Conservation (phyloP, 2,888 invertebrate species). For the Sarcophaga caerulescens region DNA sequence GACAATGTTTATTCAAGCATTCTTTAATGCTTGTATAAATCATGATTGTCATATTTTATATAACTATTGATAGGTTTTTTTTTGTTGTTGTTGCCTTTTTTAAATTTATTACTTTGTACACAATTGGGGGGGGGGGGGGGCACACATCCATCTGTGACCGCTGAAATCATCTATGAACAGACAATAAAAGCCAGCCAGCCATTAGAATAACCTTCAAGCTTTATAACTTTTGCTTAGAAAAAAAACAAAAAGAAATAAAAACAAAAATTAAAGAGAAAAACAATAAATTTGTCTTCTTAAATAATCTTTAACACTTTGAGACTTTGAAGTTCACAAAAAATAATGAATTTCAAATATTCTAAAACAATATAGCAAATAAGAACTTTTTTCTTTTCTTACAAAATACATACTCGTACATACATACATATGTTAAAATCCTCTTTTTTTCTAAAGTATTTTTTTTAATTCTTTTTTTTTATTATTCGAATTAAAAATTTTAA, state of each 20-base stretch:
- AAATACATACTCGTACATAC: too few relatives aligned
- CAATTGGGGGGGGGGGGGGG: not conserved
- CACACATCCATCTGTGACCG: constrained; percentile 12
- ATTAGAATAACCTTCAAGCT: constrained; percentile 31
- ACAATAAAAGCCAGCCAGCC: too few relatives aligned
- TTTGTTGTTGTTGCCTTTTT: not conserved
- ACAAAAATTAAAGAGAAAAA: not conserved
- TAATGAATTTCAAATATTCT: constrained; percentile 16
- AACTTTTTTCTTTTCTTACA: too few relatives aligned
- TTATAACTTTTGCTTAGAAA: not conserved
- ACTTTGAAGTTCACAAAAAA: not conserved
- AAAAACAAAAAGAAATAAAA: not conserved
- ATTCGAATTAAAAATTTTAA: constrained; percentile 10
- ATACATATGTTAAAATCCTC: constrained; percentile 43
- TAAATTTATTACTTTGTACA: not conserved
- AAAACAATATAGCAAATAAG: constrained; percentile 7
- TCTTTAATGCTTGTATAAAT: not conserved
- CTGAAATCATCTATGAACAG: not conserved
- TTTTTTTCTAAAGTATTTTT: constrained; percentile 2
- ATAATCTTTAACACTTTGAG: not conserved
- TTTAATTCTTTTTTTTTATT: not conserved
- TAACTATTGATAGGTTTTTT: not conserved
- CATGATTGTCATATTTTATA: constrained; percentile 17
- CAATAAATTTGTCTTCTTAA: constrained; percentile 16
- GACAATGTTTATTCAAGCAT: too few relatives aligned